Base-by-base conservation (phyloP, 2,888 invertebrate genomes). In the Hermaeophaga mercurialis region DNA sequence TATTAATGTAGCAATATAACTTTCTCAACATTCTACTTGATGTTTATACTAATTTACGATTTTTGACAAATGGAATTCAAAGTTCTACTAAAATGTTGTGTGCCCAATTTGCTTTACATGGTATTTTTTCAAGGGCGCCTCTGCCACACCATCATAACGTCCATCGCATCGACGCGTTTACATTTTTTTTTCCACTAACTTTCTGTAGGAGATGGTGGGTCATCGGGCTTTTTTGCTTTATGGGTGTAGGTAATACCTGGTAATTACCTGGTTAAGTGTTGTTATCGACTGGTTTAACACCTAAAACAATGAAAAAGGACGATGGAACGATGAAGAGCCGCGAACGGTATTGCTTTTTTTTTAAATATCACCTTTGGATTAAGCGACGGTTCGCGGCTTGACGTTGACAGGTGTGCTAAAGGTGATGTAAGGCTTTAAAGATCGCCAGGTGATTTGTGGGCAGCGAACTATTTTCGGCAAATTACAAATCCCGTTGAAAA, bases 281-380 rank as follows among this genome's bases (percentile, higher is more conserved):
- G 52, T 52, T 52, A 52, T 52, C 52, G 52, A 33, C 43, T 52
- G 52, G 52, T 52, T 52, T 52, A 52, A 52, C 52, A 52, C 52
- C 52, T 24, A 44, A 52, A 52, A 52, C 52, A 52, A 52, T 52
- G 43, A 52, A 52, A 52, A 50, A 43, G 43, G 22, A 28, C 24
- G 26, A 24, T 18, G 24, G 24, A 24, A 11, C 43, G 43, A 24
- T 43, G 43, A 43, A 43, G 43, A 43, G 43, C 24, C 43, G 43
- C 43, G 43, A 43, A 43, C 43, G 26, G 24, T 43, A 43, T 43
- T 43, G 43, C 43, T 7, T 38, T 38, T 43, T 43, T 43, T 43
- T 43, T 43, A 18, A 43, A 22, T 15, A 43, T 43, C 24, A 43
- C 43, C 43, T 43, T 43, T 26, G 43, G 43, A 15, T 43, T 43